Evolutionary conservation across 2,113 vertebrate genomes (phyloP).

Genomic region (Cynocephalus volans): DNA sequence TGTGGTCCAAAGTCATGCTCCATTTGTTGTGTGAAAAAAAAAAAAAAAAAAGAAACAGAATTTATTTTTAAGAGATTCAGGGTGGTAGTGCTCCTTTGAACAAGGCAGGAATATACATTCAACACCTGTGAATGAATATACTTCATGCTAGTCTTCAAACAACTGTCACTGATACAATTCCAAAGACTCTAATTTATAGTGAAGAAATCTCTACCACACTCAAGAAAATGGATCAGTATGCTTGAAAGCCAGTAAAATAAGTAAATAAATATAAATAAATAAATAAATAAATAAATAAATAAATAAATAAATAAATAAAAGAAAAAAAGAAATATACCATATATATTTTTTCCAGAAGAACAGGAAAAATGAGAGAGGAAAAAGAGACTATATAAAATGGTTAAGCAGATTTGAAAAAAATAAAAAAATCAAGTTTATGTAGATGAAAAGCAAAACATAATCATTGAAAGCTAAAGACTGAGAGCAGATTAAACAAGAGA

Average conservation of each 20-base stretch:
- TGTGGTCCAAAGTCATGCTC: neutral
- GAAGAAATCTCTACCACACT: neutral
- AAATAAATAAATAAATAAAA: no score
- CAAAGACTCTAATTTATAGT: neutral
- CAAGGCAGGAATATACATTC: neutral
- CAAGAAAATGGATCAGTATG: neutral
- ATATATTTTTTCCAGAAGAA: neutral
- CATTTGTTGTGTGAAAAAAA: neutral
- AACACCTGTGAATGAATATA: neutral
- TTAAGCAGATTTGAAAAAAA: neutral
- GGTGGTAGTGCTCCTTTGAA: neutral
- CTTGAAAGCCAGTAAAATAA: neutral
- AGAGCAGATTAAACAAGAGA: neutral
- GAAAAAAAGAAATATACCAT: no score
- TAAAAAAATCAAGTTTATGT: neutral
- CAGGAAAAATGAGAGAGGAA: neutral
- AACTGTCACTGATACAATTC: neutral
- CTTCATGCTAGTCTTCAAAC: neutral
- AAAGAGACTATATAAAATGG: neutral
- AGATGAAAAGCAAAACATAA: neutral
- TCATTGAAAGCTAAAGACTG: neutral
- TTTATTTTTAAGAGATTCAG: neutral
- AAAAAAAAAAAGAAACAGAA: neutral
- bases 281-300: no score
- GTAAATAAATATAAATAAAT: neutral